phyloP scores from a whole-genome alignment of 2,797 vertebrate species.

The Epinephelus malabaricus region DNA sequence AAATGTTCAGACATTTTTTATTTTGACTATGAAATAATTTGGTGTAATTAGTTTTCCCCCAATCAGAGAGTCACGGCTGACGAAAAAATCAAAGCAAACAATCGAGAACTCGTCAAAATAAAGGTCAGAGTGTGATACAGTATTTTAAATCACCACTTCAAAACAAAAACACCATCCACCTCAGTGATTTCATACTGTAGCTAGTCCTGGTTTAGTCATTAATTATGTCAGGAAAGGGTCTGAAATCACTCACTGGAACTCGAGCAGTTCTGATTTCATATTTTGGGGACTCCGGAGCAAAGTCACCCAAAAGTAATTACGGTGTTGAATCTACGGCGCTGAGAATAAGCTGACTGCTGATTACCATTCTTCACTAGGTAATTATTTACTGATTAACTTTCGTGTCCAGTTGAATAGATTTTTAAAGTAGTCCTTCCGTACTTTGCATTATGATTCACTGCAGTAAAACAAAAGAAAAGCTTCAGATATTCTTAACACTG shows the following conservation, averaged over 20 bases:
- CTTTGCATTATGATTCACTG: background rate
- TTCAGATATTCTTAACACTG: background rate
- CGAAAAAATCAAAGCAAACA: background rate
- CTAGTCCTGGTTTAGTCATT: background rate
- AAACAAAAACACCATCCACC: background rate
- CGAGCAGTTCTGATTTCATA: constrained; percentile 31
- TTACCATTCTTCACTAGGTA: constrained; percentile 48
- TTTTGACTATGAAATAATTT: background rate
- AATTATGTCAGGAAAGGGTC: constrained; percentile 7
- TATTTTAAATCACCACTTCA: background rate
- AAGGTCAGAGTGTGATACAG: background rate
- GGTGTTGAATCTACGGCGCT: constrained; percentile 20
- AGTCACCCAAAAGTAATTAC: constrained; percentile 55
- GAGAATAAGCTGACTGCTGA: constrained; percentile 43
- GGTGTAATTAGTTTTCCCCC: background rate
- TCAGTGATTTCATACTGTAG: background rate
- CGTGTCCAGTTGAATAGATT: constrained; percentile 34
- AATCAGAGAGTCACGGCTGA: background rate
- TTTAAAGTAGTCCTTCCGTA: constrained; percentile 4
- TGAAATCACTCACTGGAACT: constrained; percentile 27
- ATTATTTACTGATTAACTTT: constrained; percentile 58
- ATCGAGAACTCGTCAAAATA: background rate
- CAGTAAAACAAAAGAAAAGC: background rate
- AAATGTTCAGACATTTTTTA: background rate
- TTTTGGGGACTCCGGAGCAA: constrained; percentile 37